A percentile compares a stretch with the other conserved stretches of the same genome.
These are phyloP conservation scores for Nomada ferruginata DNA, from an alignment of 2,888 invertebrate species.

Conservation along the genomic window DNA sequence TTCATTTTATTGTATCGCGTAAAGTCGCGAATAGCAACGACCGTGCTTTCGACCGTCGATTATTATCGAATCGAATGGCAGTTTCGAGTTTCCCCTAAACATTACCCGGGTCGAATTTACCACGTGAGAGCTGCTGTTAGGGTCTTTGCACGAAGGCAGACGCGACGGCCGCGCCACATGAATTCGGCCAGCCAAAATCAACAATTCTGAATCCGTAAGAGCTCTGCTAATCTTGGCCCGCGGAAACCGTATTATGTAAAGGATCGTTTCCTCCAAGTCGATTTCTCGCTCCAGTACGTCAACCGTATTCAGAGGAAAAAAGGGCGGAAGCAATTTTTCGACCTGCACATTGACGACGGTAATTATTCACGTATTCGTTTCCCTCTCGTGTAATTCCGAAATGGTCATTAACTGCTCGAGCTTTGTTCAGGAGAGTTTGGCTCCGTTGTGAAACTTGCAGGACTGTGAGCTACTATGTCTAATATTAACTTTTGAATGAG, in stretches of 20 bases:
- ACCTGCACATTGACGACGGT: neutral
- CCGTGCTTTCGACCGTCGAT: neutral
- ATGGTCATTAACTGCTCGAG: constrained; percentile 15
- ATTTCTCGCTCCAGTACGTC: constrained; percentile 55
- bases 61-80: constrained; percentile 6
- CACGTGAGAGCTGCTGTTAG: constrained; percentile 35
- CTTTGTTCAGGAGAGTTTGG: neutral
- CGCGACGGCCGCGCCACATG: constrained; percentile 56
- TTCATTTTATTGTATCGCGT: neutral
- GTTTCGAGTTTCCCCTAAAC: constrained; percentile 18
- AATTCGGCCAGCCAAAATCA: constrained; percentile 64
- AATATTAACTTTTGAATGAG: too few relatives aligned
- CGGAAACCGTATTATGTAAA: constrained; percentile 77
- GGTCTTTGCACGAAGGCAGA: constrained; percentile 72
- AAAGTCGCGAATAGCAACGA: neutral
- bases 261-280: constrained; percentile 73
- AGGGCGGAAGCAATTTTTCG: constrained; percentile 31
- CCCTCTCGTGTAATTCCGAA: constrained; percentile 10
- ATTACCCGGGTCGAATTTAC: neutral
- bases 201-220: constrained; percentile 39
- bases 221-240: constrained; percentile 76
- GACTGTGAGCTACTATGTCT: too few relatives aligned
- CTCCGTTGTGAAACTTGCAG: too few relatives aligned
- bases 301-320: constrained; percentile 11
- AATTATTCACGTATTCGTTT: constrained; percentile 33